Percentiles rank a stretch among this genome's conserved stretches.
These are phyloP conservation scores for Podocnemis expansa DNA, from an alignment of 2,113 vertebrate genomes.

Conservation along the genomic window DNA sequence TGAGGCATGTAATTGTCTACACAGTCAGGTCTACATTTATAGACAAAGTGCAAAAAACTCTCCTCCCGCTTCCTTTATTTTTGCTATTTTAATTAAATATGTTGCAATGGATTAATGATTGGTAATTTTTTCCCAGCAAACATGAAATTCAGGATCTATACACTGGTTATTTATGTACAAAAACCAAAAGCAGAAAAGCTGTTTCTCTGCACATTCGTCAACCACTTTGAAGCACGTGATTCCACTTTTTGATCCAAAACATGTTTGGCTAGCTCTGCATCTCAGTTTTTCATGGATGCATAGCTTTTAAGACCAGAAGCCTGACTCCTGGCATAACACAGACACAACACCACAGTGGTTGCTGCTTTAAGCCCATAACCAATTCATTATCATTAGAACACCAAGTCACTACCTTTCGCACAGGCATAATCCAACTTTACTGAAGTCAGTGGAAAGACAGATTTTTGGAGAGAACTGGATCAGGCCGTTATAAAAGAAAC, in stretches of 20 bases:
- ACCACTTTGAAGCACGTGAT: background rate
- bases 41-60: background rate
- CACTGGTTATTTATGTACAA: background rate
- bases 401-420: background rate
- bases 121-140: background rate
- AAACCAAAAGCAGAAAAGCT: background rate
- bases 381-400: background rate
- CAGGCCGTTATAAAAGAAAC: background rate
- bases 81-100: background rate
- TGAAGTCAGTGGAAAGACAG: background rate
- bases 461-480: background rate
- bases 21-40: background rate
- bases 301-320: background rate
- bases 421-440: rapidly evolving
- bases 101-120: background rate
- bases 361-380: background rate
- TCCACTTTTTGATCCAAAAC: background rate
- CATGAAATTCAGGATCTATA: background rate
- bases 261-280: rapidly evolving
- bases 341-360: background rate
- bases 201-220: background rate
- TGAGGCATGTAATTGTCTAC: background rate
- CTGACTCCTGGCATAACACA: background rate
- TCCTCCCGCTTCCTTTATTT: background rate
- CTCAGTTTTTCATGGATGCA: background rate